Conservation (phyloP, 1,140 invertebrate species). For the Metaphire vulgaris region DNA sequence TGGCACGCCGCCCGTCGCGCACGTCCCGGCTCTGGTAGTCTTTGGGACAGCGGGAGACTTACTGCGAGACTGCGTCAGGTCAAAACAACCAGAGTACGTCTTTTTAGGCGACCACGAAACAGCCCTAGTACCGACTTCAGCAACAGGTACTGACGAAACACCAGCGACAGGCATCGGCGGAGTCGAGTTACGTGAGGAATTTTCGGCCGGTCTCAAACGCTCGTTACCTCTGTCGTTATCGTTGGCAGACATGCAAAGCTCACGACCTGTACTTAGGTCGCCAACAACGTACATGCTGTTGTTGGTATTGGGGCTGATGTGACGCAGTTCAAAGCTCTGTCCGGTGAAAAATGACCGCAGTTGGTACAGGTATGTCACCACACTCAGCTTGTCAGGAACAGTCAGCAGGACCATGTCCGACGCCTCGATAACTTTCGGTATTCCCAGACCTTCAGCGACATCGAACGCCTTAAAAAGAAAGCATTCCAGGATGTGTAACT, state of each 20-base stretch:
- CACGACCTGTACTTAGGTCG: conserved; percentile 68
- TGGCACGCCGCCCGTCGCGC: background rate
- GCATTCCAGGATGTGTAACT: background rate
- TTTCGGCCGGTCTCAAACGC: no score
- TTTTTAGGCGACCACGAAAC: background rate
- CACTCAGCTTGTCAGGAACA: conserved; percentile 84
- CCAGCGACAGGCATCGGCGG: background rate
- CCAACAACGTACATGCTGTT: conserved; percentile 80
- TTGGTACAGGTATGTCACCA: conserved; percentile 96
- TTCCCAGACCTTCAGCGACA: conserved; percentile 76
- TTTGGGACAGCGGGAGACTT: background rate
- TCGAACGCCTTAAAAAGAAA: conserved; percentile 65
- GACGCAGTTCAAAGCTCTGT: conserved; percentile 64
- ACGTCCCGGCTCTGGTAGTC: background rate
- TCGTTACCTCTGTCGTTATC: no score
- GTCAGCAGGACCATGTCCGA: conserved; percentile 82
- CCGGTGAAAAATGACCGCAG: conserved; percentile 79
- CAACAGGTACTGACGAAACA: background rate
- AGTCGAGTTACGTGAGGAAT: no score
- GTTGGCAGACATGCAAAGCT: conserved; percentile 34
- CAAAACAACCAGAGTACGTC: background rate
- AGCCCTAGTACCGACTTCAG: background rate
- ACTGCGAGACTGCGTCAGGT: background rate
- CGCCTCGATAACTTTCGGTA: conserved; percentile 82
- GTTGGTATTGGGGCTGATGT: conserved; percentile 57